Evolutionary conservation across 2,113 vertebrate genomes (phyloP).

Genomic region (Lepidothrix coronata): DNA sequence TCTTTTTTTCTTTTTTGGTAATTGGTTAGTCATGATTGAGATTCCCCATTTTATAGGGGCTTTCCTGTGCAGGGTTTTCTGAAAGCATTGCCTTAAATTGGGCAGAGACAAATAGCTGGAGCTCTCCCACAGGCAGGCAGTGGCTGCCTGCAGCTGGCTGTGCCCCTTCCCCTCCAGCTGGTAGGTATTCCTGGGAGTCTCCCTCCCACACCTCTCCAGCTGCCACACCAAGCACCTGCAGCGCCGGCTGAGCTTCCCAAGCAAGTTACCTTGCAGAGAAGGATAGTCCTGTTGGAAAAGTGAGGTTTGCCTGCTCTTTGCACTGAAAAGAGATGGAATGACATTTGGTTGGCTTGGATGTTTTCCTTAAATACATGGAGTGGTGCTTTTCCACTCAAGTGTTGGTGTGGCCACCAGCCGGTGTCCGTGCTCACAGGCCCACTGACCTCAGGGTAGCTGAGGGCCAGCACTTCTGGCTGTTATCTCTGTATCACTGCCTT

Average conservation of each 20-base stretch:
- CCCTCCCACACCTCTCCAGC: accelerated
- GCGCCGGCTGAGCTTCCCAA: accelerated
- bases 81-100: background rate
- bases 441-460: accelerated
- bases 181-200: accelerated
- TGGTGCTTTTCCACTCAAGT: accelerated
- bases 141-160: background rate
- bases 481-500: background rate
- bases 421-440: accelerated
- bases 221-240: accelerated
- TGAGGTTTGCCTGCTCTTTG: background rate
- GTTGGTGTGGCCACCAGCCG: background rate
- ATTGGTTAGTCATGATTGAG: background rate
- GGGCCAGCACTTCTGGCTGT: background rate
- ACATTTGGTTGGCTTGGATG: background rate
- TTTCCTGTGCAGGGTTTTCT: background rate
- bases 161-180: background rate
- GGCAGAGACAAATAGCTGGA: background rate
- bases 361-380: background rate
- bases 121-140: background rate
- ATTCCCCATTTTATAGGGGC: background rate
- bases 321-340: background rate
- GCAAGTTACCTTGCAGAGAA: background rate
- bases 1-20: background rate
- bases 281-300: background rate